Evolutionary conservation across 2,113 vertebrate species (phyloP).

Genomic region (Syngnathus floridae): DNA sequence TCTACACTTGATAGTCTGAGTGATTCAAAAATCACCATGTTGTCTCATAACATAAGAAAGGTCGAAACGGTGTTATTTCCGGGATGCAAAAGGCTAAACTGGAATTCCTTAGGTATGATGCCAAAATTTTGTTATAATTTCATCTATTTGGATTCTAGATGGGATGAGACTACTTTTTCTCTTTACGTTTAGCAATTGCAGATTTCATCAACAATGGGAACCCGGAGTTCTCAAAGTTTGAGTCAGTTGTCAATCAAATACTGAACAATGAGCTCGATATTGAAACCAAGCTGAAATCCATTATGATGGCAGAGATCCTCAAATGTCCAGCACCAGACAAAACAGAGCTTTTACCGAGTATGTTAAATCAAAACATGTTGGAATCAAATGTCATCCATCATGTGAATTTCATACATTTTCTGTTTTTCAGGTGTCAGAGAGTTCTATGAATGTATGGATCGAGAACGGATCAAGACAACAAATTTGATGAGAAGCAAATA

Average conservation of each 20-base stretch:
- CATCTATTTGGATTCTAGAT: background rate
- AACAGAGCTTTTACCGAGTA: slow-evolving; percentile 75
- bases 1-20: slow-evolving; percentile 7
- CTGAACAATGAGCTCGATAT: slow-evolving; percentile 79
- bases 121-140: background rate
- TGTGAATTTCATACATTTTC: background rate
- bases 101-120: slow-evolving; percentile 83
- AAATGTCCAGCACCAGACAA: slow-evolving; percentile 68
- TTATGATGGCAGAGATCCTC: slow-evolving; percentile 79
- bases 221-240: slow-evolving; percentile 74
- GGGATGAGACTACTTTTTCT: background rate
- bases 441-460: slow-evolving; percentile 80
- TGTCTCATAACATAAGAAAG: slow-evolving; percentile 1
- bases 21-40: slow-evolving; percentile 8
- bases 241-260: slow-evolving; percentile 80
- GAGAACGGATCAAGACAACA: slow-evolving; percentile 72
- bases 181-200: slow-evolving; percentile 59
- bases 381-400: background rate
- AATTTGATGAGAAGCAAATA: slow-evolving; percentile 75
- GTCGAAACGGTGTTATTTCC: slow-evolving; percentile 55
- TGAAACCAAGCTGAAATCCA: slow-evolving; percentile 66
- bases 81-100: slow-evolving; percentile 79
- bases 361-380: background rate
- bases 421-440: slow-evolving; percentile 75
- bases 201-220: slow-evolving; percentile 8